Evolutionary conservation across 1,140 invertebrate species (phyloP).

Genomic region (Adoxophyes honmai): DNA sequence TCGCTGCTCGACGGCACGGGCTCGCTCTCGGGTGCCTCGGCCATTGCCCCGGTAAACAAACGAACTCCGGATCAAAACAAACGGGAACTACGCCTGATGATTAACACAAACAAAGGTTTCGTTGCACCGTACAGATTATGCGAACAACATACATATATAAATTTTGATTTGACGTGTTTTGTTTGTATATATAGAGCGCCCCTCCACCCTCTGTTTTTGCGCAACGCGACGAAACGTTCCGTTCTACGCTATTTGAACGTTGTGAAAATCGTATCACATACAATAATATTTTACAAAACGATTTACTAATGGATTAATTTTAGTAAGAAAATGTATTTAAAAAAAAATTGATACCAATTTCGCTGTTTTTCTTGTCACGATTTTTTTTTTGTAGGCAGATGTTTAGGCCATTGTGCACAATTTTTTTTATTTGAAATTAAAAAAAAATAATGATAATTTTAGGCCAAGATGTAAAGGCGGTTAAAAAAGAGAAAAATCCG

Average conservation of each 20-base stretch:
- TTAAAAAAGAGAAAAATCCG: too few relatives aligned
- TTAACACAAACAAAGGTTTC: constrained; percentile 15
- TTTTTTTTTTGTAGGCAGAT: too few relatives aligned
- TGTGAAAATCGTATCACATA: too few relatives aligned
- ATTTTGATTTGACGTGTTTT: constrained; percentile 12
- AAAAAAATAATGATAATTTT: too few relatives aligned
- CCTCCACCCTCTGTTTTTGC: constrained; percentile 1
- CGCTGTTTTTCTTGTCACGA: too few relatives aligned
- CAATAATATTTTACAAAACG: too few relatives aligned
- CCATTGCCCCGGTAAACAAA: constrained; percentile 36
- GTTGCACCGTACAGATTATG: constrained; percentile 5
- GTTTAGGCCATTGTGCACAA: too few relatives aligned
- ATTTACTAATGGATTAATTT: too few relatives aligned
- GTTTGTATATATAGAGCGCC: constrained; percentile 13
- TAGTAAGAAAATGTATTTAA: too few relatives aligned
- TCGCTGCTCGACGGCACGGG: constrained; percentile 50
- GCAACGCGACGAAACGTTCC: constrained; percentile 13
- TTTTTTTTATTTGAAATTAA: too few relatives aligned
- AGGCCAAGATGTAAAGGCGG: too few relatives aligned
- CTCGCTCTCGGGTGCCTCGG: constrained; percentile 50
- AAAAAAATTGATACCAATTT: too few relatives aligned
- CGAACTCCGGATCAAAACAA: neutral
- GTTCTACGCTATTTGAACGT: constrained; percentile 3
- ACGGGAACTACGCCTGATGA: constrained; percentile 4
- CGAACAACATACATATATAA: constrained; percentile 10